These are phyloP conservation scores for Bedellia somnulentella DNA, from an alignment of 2,888 invertebrate species.

Conservation along the genomic window DNA sequence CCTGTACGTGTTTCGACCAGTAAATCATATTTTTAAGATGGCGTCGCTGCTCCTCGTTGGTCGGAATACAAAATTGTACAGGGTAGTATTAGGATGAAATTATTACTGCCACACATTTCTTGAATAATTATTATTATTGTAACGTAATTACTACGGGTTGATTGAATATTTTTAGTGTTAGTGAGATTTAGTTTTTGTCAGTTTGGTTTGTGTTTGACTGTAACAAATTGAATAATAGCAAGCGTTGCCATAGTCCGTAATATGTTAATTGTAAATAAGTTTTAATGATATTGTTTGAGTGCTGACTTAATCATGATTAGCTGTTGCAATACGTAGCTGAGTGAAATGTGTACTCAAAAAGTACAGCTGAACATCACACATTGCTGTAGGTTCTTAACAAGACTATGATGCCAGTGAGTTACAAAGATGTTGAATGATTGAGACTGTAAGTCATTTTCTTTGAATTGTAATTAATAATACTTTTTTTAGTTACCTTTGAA, in stretches of 20 bases:
- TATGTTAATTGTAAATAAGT: conserved; percentile 50
- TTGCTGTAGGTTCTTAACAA: too few relatives aligned
- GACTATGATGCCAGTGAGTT: too few relatives aligned
- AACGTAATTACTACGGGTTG: conserved; percentile 14
- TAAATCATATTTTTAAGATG: background rate
- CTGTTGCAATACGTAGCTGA: conserved; percentile 12
- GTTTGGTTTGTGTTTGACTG: conserved; percentile 48
- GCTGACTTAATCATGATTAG: conserved; percentile 24
- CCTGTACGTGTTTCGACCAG: background rate
- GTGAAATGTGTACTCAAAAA: too few relatives aligned
- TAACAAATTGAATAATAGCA: conserved; percentile 52
- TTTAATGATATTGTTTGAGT: conserved; percentile 38
- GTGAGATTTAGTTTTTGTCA: conserved; percentile 33
- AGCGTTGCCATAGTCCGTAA: conserved; percentile 58
- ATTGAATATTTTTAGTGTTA: conserved; percentile 32
- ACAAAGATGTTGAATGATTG: conserved; percentile 34
- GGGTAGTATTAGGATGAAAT: background rate
- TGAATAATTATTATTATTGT: background rate
- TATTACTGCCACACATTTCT: too few relatives aligned
- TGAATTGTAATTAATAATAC: conserved; percentile 34
- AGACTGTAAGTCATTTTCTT: conserved; percentile 52
- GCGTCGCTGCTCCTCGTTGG: background rate
- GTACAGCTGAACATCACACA: too few relatives aligned
- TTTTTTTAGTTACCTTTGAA: conserved; percentile 57
- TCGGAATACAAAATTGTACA: background rate